Conservation (phyloP, 2,113 vertebrate species). For the Myotis yumanensis region DNA sequence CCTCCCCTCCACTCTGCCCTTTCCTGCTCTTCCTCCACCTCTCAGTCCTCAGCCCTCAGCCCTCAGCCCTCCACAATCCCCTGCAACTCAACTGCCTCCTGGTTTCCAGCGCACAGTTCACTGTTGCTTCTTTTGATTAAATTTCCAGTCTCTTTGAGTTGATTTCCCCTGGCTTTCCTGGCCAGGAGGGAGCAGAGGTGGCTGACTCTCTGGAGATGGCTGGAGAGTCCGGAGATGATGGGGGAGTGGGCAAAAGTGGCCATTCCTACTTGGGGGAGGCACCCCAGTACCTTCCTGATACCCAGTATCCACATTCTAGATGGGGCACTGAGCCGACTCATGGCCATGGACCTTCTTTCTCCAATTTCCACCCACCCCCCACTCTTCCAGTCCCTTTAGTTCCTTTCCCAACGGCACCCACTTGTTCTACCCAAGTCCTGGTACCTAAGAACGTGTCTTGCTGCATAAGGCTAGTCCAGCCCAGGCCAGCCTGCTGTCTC, state of each 20-base stretch:
- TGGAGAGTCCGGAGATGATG: background rate
- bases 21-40: background rate
- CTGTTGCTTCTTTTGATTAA: slow-evolving; percentile 61
- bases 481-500: background rate
- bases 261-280: background rate
- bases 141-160: slow-evolving; percentile 61
- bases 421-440: background rate
- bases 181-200: background rate
- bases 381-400: background rate
- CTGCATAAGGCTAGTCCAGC: background rate
- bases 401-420: background rate
- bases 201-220: background rate
- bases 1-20: background rate
- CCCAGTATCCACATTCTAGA: background rate
- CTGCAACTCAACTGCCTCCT: background rate
- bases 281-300: background rate
- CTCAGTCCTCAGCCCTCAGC: background rate
- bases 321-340: accelerated
- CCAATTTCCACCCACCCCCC: background rate
- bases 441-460: background rate
- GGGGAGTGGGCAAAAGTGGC: background rate
- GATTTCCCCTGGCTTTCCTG: slow-evolving; percentile 59
- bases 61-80: background rate
- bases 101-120: background rate
- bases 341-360: accelerated